phyloP scores from a whole-genome alignment of 2,113 vertebrate species.

The Tiliqua scincoides region DNA sequence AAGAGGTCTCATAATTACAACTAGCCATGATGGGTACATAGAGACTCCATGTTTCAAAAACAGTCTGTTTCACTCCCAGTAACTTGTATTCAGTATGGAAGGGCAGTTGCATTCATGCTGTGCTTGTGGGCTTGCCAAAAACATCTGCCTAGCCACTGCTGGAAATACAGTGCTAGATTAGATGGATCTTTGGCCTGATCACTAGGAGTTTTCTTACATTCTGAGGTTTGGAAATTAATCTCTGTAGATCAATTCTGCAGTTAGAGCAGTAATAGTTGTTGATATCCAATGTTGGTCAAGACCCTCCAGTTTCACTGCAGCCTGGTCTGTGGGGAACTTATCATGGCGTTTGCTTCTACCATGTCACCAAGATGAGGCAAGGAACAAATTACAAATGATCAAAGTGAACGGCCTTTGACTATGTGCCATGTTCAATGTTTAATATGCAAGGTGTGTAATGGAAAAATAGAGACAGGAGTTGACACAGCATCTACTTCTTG shows the following conservation, averaged over 20 bases:
- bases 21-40: background rate
- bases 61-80: background rate
- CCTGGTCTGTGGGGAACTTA: background rate
- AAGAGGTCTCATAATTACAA: background rate
- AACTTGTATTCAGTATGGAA: background rate
- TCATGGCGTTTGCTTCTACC: background rate
- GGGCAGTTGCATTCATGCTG: background rate
- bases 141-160: background rate
- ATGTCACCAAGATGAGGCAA: background rate
- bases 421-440: background rate
- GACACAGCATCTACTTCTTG: no score
- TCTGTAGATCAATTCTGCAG: background rate
- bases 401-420: background rate
- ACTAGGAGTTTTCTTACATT: background rate
- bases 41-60: background rate
- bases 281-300: background rate
- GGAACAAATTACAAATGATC: background rate
- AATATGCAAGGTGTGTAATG: background rate
- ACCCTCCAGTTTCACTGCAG: background rate
- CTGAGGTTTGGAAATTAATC: background rate
- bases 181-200: background rate
- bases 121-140: background rate
- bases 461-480: no score
- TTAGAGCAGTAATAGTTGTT: background rate
- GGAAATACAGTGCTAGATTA: background rate